Evolutionary conservation across 2,113 vertebrate genomes (phyloP).

Genomic region (Mustelus asterias): DNA sequence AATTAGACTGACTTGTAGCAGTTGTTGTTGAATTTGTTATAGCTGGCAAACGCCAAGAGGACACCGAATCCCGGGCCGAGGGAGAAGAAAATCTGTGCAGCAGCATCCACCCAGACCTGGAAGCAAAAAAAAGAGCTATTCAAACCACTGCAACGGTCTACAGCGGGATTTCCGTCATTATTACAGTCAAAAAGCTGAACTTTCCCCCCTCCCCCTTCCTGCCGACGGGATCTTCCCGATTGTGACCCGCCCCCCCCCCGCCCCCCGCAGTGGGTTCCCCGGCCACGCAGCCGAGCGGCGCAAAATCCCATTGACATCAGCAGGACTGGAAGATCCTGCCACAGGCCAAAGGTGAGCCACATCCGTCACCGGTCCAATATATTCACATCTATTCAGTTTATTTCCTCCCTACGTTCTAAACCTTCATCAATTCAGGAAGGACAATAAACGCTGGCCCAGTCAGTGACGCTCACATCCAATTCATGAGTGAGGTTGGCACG

Average conservation of each 20-base stretch:
- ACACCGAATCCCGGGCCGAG: constrained; percentile 94
- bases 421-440: not conserved
- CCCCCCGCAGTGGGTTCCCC: too few species aligned
- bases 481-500: too few species aligned
- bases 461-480: too few species aligned
- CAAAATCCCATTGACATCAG: too few species aligned
- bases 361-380: too few species aligned
- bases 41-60: constrained; percentile 89
- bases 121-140: constrained; percentile 39
- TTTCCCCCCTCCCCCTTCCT: too few species aligned
- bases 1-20: constrained; percentile 84
- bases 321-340: too few species aligned
- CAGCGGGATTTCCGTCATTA: not conserved
- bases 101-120: constrained; percentile 95
- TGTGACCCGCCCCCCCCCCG: too few species aligned
- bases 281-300: too few species aligned
- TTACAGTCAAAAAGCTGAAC: not conserved
- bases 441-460: too few species aligned
- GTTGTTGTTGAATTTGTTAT: constrained; percentile 98
- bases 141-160: not conserved
- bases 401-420: not conserved
- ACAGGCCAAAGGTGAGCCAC: too few species aligned
- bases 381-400: not conserved
- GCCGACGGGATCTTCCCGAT: too few species aligned
- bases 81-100: constrained; percentile 97